Conservation (phyloP, 2,888 invertebrate genomes). For the Micoletzkya japonica region DNA sequence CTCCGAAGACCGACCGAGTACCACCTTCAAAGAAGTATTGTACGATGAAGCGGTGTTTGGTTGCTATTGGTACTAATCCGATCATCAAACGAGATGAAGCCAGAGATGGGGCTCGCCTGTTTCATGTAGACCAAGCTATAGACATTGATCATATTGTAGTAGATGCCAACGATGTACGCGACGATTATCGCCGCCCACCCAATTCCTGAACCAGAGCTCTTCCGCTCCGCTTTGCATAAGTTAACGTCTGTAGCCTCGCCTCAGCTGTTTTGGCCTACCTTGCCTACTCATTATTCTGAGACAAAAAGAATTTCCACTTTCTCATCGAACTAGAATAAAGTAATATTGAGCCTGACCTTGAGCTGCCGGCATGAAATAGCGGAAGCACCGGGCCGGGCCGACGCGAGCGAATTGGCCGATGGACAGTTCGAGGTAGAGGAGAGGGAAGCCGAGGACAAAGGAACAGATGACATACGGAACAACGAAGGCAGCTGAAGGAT, state of each 20-base stretch:
- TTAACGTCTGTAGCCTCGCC: no score
- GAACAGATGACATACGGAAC: slow-evolving; percentile 65
- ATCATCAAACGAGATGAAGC: background rate
- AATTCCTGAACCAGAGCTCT: slow-evolving; percentile 74
- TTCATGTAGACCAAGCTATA: slow-evolving; percentile 86
- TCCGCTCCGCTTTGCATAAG: no score
- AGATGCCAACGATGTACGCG: slow-evolving; percentile 90
- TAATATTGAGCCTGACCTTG: slow-evolving; percentile 34
- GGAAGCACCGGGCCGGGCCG: slow-evolving; percentile 43
- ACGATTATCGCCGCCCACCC: slow-evolving; percentile 89
- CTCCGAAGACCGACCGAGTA: no score
- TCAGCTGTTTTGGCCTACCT: no score
- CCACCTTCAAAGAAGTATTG: slow-evolving; percentile 2
- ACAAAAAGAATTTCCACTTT: no score
- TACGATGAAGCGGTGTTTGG: background rate
- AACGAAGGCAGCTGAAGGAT: slow-evolving; percentile 62
- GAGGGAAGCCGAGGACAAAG: slow-evolving; percentile 64
- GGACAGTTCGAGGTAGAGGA: slow-evolving; percentile 64
- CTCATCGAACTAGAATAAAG: background rate
- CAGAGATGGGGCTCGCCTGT: background rate
- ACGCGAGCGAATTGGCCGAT: slow-evolving; percentile 59
- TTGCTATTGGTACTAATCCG: background rate
- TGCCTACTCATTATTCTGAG: no score
- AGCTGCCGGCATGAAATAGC: slow-evolving; percentile 43
- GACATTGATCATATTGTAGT: slow-evolving; percentile 91